Evolutionary conservation across 1,140 invertebrate species (phyloP), one percentile per base, ranked within the genome.

Genomic region (Papilio dardanus): DNA sequence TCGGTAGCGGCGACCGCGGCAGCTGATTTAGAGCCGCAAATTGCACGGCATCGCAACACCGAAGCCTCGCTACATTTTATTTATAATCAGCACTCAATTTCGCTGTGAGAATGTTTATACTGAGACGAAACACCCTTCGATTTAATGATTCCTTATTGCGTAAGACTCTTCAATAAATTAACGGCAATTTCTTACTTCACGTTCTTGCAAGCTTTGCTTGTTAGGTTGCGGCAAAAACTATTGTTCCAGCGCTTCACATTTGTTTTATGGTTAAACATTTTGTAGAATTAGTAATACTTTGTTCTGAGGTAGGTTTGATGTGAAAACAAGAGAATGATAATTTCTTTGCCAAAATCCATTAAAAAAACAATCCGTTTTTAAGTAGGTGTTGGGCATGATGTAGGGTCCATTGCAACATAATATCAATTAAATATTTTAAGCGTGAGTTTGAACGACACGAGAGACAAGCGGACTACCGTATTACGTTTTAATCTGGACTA

Each of bases 401-500:
- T 21, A 24, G 42, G n/a, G 24, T 62, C 24, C 24, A 24, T 62
- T 28, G 54, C 40, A 78, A 79, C 76, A 65, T 74, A 71, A 78
- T 81, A 30, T 62, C 83, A 88, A 90, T 89, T 88, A 88, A 90
- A 85, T 76, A 77, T 82, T 82, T 92, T 92, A 86, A 85, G 88
- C 86, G 88, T 90, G 82, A 80, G 77, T 81, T 86, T 88, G 87
- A 90, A 87, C 84, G 84, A 87, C 86, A 88, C 79, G 81, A 84
- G 85, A 87, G 83, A 83, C 84, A 85, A 78, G 81, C 86, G 84
- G 84, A 90, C 91, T 91, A 92, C 91, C 85, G 91, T 92, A 86
- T 91, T 92, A 92, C 91, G 91, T 90, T 91, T 85, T 90, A 91
- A 92, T 91, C 88, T 87, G 85, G 82, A 77, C 77, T 91, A 90